These are phyloP conservation scores for Schizopygopsis pylzovi DNA, from an alignment of 2,797 vertebrate genomes.

Conservation along the genomic window DNA sequence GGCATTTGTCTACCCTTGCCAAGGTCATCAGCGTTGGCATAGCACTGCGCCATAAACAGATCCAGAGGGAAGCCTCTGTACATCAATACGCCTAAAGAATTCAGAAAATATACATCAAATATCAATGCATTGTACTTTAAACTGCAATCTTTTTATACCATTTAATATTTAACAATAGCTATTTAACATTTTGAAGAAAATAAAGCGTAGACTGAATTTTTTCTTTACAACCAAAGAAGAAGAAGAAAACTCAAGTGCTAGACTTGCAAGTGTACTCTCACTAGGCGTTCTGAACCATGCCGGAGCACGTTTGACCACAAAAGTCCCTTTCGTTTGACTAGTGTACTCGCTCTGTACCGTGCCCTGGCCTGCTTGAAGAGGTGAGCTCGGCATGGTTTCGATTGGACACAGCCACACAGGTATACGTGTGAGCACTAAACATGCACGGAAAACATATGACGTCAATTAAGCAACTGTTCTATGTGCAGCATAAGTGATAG, in stretches of 20 bases:
- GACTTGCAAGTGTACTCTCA: no score
- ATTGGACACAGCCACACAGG: neutral
- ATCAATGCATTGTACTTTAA: no score
- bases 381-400: neutral
- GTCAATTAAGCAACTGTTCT: neutral
- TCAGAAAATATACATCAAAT: no score
- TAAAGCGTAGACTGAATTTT: neutral
- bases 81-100: slow-evolving; percentile 88
- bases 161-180: no score
- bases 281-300: neutral
- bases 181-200: neutral
- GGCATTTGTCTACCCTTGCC: slow-evolving; percentile 96
- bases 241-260: neutral
- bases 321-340: neutral
- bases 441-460: no score
- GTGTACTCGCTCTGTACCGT: neutral
- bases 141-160: no score
- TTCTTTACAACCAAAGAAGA: neutral
- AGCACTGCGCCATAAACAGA: slow-evolving; percentile 94
- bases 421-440: no score
- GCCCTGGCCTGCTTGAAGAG: neutral
- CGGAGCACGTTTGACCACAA: neutral
- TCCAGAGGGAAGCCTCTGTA: slow-evolving; percentile 91
- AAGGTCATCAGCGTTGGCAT: slow-evolving; percentile 84
- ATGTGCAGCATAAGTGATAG: no score